Base-by-base conservation (phyloP, 2,888 invertebrate genomes). In the Epiblema foenella region DNA sequence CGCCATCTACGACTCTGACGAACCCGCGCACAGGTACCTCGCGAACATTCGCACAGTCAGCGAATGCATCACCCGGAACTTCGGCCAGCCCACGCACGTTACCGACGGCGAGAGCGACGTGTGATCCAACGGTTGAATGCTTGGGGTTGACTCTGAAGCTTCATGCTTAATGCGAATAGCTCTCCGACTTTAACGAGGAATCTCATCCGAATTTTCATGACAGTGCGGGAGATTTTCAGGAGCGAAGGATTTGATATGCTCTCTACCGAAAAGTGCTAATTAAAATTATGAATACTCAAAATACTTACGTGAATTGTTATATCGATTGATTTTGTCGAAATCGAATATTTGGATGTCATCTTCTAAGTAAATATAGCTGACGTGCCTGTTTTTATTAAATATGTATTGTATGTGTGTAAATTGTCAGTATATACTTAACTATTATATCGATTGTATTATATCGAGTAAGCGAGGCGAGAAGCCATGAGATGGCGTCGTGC, bases 1-100 rank as follows among this genome's bases (percentile, higher is more conserved):
- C 87, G 97, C 97, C 65, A 95, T 98, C 78, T 98, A 98, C 88
- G 97, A 97, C 83, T 95, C 95, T 72, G 95, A 95, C 86, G 95
- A 95, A 81, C 93, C 94, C 12, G 93, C 94, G 66, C 95, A 95
- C 81, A 91, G 96, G 75, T 96, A 96, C 87, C 90, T 96, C 62
- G 96, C 96, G 54, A 96, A 96, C 85, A 96, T 96, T 77, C 94
- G 96, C 76, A 95, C 96, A 67, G 95, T 96, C 92, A 96, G 96
- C 84, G 96, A 96, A 83, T 96, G 95, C 81, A 96, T 96, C 75
- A 96, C 96, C 3, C 91, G 96, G 76, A 96, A 96, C 87, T 96
- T 96, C 89, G 96, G 96, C 65, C 95, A 95, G 83, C 95, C 95
- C 60, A 89, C 93, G 20, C 94, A 95, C 81, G 95, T 95, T 82